phyloP scores from a whole-genome alignment of 2,113 vertebrate species.

The Haliaeetus leucogaster region DNA sequence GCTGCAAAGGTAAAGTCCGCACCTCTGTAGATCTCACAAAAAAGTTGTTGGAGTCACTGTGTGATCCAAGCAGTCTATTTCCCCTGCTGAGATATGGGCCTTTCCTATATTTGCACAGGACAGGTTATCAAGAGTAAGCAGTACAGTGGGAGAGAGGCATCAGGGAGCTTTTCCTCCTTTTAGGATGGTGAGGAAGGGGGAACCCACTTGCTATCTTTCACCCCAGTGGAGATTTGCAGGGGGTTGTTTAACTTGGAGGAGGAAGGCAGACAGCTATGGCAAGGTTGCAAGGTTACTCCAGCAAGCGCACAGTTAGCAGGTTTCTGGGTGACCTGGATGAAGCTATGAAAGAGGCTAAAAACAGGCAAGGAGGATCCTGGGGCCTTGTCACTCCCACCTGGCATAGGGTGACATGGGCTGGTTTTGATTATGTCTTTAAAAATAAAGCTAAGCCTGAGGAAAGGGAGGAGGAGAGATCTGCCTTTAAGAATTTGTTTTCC shows the following conservation, averaged over 20 bases:
- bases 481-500: constrained; percentile 18
- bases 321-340: not conserved
- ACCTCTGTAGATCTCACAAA: not conserved
- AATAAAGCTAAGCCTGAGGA: not conserved
- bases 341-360: not conserved
- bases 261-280: not conserved
- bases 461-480: not conserved
- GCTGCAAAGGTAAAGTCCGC: not conserved
- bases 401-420: not conserved
- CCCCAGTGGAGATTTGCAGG: not conserved
- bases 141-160: not conserved
- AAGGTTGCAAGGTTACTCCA: not conserved
- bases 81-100: not conserved
- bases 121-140: not conserved
- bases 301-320: not conserved
- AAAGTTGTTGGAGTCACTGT: not conserved
- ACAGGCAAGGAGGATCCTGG: not conserved
- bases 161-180: not conserved
- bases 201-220: not conserved
- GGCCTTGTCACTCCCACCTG: not conserved
- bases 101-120: not conserved
- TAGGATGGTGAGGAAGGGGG: not conserved
- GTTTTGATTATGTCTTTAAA: not conserved
- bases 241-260: not conserved
- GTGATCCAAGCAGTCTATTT: not conserved